A percentile compares a stretch with the other conserved stretches of the same genome.
Evolutionary conservation across 2,888 invertebrate genomes (phyloP).

Genomic region (Sturmia bella): DNA sequence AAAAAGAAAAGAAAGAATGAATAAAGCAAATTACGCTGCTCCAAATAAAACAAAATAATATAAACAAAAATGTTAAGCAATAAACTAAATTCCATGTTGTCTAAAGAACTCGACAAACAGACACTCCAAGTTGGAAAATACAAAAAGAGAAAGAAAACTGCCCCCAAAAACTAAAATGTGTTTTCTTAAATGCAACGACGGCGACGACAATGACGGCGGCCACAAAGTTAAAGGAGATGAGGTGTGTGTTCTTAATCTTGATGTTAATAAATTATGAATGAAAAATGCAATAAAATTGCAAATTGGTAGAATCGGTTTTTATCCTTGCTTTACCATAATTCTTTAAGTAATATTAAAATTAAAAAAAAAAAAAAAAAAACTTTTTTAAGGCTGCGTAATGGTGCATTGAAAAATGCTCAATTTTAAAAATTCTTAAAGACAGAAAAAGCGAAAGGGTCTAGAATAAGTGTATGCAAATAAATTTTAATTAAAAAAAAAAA

Average conservation of each 20-base stretch:
- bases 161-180: conserved; percentile 19
- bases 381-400: no score
- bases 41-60: background rate
- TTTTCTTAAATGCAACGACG: conserved; percentile 14
- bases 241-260: background rate
- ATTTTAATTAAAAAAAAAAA: no score
- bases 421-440: no score
- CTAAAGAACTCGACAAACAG: conserved; percentile 15
- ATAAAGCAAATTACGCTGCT: conserved; percentile 6
- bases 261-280: background rate
- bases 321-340: background rate
- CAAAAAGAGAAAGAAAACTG: conserved; percentile 14
- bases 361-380: no score
- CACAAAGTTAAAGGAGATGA: background rate
- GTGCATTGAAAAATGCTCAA: no score
- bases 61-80: conserved; percentile 1
- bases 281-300: conserved; percentile 1
- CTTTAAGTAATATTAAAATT: no score
- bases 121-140: conserved; percentile 34
- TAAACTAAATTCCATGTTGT: conserved; percentile 24
- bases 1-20: background rate
- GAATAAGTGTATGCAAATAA: no score
- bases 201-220: conserved; percentile 17
- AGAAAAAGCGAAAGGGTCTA: no score
- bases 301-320: background rate